Conservation (phyloP, 2,888 invertebrate species). For the Malthinus seriepunctatus region DNA sequence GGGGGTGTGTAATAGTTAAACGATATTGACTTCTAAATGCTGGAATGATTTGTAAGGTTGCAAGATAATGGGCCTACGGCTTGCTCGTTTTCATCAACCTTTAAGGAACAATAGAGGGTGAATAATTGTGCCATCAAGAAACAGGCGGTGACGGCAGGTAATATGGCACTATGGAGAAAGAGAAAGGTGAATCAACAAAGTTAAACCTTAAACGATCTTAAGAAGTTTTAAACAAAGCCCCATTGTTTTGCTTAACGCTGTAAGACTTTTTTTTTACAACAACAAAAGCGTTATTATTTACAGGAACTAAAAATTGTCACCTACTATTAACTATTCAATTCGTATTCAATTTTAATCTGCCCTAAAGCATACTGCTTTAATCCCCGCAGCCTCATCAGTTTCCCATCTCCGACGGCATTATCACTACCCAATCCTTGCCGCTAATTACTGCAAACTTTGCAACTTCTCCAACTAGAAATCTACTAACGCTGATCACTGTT, state of each 20-base stretch:
- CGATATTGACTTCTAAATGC: conserved; percentile 49
- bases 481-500: conserved; percentile 45
- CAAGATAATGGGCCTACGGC: conserved; percentile 42
- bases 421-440: conserved; percentile 49
- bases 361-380: conserved; percentile 44
- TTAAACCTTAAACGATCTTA: conserved; percentile 31
- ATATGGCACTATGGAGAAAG: conserved; percentile 29
- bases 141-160: conserved; percentile 36
- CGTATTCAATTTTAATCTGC: conserved; percentile 46
- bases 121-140: conserved; percentile 44
- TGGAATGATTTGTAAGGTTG: conserved; percentile 46
- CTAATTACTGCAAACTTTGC: conserved; percentile 52
- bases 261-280: conserved; percentile 17
- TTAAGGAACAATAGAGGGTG: conserved; percentile 43
- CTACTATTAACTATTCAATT: conserved; percentile 44
- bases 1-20: conserved; percentile 47
- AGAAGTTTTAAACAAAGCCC: conserved; percentile 24
- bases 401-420: conserved; percentile 51
- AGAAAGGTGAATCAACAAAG: conserved; percentile 20
- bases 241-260: conserved; percentile 23
- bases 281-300: conserved; percentile 13
- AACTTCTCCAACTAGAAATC: conserved; percentile 32
- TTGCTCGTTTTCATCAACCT: conserved; percentile 45
- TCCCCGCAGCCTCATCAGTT: conserved; percentile 52
- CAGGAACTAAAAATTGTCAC: conserved; percentile 17